Conservation (phyloP, 1,140 invertebrate species). For the Macrosteles quadrilineatus region DNA sequence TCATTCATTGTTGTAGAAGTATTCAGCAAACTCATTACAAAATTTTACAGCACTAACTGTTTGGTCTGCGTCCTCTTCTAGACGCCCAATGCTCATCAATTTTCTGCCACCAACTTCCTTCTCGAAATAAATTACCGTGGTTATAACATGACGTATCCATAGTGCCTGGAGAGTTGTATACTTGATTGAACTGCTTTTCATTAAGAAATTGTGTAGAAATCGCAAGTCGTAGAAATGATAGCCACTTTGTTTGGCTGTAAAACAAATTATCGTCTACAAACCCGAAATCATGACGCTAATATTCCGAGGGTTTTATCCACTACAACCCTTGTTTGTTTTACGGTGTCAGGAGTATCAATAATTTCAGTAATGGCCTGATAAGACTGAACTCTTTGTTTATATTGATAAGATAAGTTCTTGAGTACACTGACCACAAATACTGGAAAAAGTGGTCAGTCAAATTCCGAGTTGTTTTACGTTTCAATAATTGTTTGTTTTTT, state of each 20-base stretch:
- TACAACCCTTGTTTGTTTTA: slow-evolving; percentile 47
- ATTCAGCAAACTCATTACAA: not conserved
- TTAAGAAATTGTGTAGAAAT: slow-evolving; percentile 9
- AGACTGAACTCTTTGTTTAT: too few species aligned
- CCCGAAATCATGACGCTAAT: slow-evolving; percentile 49
- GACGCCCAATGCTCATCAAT: not conserved
- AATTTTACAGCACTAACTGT: not conserved
- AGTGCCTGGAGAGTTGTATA: slow-evolving; percentile 17
- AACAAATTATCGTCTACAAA: slow-evolving; percentile 47
- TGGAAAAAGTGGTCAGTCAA: too few species aligned
- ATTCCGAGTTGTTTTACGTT: too few species aligned
- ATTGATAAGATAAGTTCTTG: too few species aligned
- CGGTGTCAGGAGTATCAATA: too few species aligned
- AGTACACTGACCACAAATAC: too few species aligned
- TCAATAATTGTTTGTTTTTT: too few species aligned
- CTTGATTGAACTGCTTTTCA: not conserved
- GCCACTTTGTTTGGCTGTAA: slow-evolving; percentile 42
- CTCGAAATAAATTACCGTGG: not conserved
- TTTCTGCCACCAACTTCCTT: slow-evolving; percentile 9
- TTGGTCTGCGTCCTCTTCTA: not conserved
- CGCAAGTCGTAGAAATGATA: slow-evolving; percentile 42
- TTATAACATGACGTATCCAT: not conserved
- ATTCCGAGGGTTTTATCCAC: slow-evolving; percentile 59
- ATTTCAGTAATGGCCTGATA: too few species aligned
- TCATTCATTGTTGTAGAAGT: not conserved